These are phyloP conservation scores for Salarias fasciatus DNA, from an alignment of 2,797 vertebrate species.

Conservation along the genomic window DNA sequence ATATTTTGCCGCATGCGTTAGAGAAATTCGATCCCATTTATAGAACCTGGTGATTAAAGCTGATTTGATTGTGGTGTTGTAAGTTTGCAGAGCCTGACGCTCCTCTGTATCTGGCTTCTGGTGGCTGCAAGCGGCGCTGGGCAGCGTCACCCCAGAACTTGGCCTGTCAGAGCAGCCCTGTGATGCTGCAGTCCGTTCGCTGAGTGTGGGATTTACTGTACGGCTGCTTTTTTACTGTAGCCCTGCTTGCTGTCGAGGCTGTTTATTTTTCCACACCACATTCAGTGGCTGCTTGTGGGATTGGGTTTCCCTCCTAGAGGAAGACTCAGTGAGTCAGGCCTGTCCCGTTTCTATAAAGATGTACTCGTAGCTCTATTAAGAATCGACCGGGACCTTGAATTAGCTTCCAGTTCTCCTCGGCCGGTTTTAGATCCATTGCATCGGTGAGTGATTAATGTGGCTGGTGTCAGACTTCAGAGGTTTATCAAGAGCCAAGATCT, in stretches of 20 bases:
- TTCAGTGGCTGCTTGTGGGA: conserved; percentile 58
- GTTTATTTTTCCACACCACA: conserved; percentile 71
- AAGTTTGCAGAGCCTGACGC: neutral
- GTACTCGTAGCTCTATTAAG: conserved; percentile 55
- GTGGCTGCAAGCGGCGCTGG: conserved; percentile 14
- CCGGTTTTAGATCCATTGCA: conserved; percentile 44
- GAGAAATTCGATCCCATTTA: neutral
- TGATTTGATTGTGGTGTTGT: conserved; percentile 1
- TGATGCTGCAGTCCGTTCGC: conserved; percentile 50
- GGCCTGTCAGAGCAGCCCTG: conserved; percentile 15
- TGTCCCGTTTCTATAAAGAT: conserved; percentile 61
- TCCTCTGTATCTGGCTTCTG: conserved; percentile 9
- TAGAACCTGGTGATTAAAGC: conserved; percentile 7
- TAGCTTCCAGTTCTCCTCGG: conserved; percentile 43
- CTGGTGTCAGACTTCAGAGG: conserved; percentile 33
- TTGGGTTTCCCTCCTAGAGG: conserved; percentile 59
- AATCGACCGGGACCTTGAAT: conserved; percentile 46
- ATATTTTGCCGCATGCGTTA: too few relatives aligned
- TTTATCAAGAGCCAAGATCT: conserved; percentile 20
- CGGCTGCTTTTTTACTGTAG: conserved; percentile 55
- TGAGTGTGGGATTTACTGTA: conserved; percentile 66
- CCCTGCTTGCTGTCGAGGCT: conserved; percentile 46
- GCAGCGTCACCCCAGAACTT: conserved; percentile 29
- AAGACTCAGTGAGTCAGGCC: conserved; percentile 44
- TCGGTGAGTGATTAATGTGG: conserved; percentile 53